phyloP scores from a whole-genome alignment of 2,888 invertebrate species.

The Epicampocera succincta region DNA sequence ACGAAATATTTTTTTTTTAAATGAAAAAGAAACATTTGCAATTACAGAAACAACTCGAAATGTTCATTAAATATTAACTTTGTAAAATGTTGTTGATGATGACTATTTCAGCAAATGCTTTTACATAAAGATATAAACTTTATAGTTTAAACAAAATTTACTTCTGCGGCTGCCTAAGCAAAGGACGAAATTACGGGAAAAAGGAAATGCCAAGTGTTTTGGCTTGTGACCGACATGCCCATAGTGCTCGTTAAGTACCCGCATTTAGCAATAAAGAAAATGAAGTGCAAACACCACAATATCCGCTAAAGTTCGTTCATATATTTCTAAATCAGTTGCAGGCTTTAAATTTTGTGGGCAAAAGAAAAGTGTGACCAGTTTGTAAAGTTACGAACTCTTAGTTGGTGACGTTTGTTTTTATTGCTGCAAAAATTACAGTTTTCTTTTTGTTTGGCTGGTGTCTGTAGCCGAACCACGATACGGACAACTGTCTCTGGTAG shows the following conservation, averaged over 20 bases:
- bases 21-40: constrained; percentile 68
- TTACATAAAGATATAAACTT: not conserved
- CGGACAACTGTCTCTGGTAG: constrained; percentile 53
- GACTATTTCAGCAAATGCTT: constrained; percentile 13
- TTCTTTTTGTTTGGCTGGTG: constrained; percentile 9
- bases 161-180: constrained; percentile 21
- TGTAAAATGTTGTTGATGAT: constrained; percentile 64
- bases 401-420: no score
- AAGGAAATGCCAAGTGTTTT: not conserved
- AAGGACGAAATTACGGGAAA: constrained; percentile 49
- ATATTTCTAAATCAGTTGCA: not conserved
- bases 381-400: not conserved
- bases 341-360: not conserved
- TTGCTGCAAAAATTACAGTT: not conserved
- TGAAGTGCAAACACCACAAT: constrained; percentile 64
- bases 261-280: constrained; percentile 28
- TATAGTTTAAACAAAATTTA: constrained; percentile 8
- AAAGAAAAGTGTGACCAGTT: constrained; percentile 19
- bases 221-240: not conserved
- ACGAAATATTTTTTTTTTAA: constrained; percentile 34
- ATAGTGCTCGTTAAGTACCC: constrained; percentile 3
- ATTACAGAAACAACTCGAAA: constrained; percentile 69
- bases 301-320: constrained; percentile 55
- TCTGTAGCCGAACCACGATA: constrained; percentile 28
- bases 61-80: constrained; percentile 79